Conservation (phyloP, 2,888 invertebrate species). For the Drosophila prostipennis region DNA sequence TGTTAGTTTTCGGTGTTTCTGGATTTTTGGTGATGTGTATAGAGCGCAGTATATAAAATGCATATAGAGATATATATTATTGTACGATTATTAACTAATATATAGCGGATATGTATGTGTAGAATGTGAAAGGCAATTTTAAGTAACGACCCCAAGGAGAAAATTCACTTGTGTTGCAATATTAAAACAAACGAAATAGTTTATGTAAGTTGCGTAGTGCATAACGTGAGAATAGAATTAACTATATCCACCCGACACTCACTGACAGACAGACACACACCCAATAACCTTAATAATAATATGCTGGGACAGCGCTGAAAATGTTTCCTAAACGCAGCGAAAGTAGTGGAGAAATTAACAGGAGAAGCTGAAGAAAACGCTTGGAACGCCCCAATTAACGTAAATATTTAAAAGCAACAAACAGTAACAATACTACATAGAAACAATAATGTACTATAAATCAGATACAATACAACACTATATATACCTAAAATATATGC, state of each 20-base stretch:
- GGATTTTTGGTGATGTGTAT: constrained; percentile 73
- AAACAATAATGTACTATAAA: constrained; percentile 80
- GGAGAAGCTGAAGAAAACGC: constrained; percentile 49
- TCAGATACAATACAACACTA: constrained; percentile 71
- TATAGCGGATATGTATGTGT: constrained; percentile 60
- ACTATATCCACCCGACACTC: constrained; percentile 17
- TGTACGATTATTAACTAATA: constrained; percentile 73
- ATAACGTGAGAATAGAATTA: constrained; percentile 42
- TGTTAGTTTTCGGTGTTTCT: constrained; percentile 77
- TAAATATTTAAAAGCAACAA: constrained; percentile 43
- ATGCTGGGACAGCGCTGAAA: constrained; percentile 44
- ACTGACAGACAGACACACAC: constrained; percentile 12
- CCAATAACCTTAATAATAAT: constrained; percentile 13
- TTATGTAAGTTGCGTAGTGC: constrained; percentile 65
- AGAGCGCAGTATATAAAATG: constrained; percentile 62
- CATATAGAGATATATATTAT: constrained; percentile 59
- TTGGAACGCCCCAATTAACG: constrained; percentile 59
- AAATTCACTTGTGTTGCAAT: constrained; percentile 71
- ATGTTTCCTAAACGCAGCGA: constrained; percentile 63
- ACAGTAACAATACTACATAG: constrained; percentile 79
- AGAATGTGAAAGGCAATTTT: constrained; percentile 71
- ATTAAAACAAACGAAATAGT: constrained; percentile 45
- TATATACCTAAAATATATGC: constrained; percentile 78
- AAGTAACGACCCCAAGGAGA: constrained; percentile 36
- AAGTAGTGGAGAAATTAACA: constrained; percentile 6